Evolutionary conservation across 53 echinoderm and acorn worm species (phyloP).

Genomic region (Patiria pectinifera): DNA sequence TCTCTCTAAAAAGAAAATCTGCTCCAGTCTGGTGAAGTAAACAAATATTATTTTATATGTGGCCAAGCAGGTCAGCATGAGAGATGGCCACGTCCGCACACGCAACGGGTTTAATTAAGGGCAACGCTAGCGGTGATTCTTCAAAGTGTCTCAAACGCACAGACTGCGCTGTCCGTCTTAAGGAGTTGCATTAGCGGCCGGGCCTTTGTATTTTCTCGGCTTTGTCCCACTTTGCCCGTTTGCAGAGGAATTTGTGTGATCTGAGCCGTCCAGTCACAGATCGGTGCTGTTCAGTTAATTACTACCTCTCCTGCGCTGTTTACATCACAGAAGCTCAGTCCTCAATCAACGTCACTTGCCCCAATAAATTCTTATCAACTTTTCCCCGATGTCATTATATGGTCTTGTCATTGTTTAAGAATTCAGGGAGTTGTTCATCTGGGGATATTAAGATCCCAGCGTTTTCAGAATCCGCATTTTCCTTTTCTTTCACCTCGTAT

Average conservation of each 20-base stretch:
- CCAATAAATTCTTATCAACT: conserved; percentile 7
- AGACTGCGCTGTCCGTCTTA: conserved; percentile 22
- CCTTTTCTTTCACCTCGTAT: background rate
- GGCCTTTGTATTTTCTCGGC: conserved; percentile 5
- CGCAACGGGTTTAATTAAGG: conserved; percentile 56
- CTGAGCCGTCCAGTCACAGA: background rate
- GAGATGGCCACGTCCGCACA: conserved; percentile 6
- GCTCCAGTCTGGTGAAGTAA: background rate
- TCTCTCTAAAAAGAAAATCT: background rate
- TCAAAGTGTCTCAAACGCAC: conserved; percentile 36
- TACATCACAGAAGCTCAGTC: background rate
- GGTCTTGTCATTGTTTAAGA: background rate
- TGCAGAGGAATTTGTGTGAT: background rate
- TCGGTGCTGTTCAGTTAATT: background rate
- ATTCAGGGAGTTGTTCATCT: background rate
- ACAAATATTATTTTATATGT: background rate
- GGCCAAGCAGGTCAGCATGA: conserved; percentile 6
- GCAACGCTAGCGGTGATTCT: conserved; percentile 25
- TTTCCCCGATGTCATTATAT: background rate
- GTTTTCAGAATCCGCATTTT: background rate
- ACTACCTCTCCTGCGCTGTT: background rate
- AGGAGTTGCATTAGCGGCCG: conserved; percentile 39
- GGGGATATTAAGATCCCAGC: background rate
- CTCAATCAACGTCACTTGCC: conserved; percentile 2
- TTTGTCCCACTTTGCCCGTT: background rate